Evolutionary conservation across 2,113 vertebrate genomes (phyloP).

Genomic region (Eulacestoma nigropectus): DNA sequence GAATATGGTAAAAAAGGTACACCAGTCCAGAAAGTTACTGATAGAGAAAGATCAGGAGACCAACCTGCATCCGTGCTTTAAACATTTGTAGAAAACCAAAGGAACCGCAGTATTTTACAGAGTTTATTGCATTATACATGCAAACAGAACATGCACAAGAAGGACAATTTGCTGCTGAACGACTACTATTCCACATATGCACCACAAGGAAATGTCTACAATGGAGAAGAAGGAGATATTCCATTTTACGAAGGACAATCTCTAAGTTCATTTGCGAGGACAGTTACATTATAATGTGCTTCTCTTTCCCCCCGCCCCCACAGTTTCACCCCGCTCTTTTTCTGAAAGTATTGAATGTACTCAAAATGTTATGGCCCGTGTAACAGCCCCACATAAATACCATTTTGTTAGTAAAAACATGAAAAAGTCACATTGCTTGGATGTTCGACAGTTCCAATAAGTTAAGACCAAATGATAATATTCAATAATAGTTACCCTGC

Average conservation of each 20-base stretch:
- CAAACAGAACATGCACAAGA: slow-evolving; percentile 93
- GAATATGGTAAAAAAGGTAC: neutral
- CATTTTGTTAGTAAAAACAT: slow-evolving; percentile 78
- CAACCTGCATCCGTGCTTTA: neutral
- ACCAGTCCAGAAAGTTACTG: neutral
- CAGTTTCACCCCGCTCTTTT: slow-evolving; percentile 32
- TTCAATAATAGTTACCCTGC: slow-evolving; percentile 82
- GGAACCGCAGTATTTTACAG: slow-evolving; percentile 74
- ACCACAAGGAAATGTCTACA: slow-evolving; percentile 78
- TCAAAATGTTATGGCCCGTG: slow-evolving; percentile 74
- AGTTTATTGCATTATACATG: slow-evolving; percentile 99
- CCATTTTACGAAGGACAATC: slow-evolving; percentile 75
- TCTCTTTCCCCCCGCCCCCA: slow-evolving; percentile 64
- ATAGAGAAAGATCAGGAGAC: neutral
- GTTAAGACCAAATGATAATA: slow-evolving; percentile 82
- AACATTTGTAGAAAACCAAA: slow-evolving; percentile 71
- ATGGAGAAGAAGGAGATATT: slow-evolving; percentile 70
- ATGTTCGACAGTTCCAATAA: slow-evolving; percentile 80
- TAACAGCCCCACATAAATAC: slow-evolving; percentile 75
- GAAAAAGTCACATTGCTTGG: slow-evolving; percentile 79
- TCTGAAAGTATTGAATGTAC: slow-evolving; percentile 71
- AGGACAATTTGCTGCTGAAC: slow-evolving; percentile 76
- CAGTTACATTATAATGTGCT: slow-evolving; percentile 83
- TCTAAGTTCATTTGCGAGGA: slow-evolving; percentile 72
- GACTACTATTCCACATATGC: slow-evolving; percentile 79